Conservation (phyloP, 2,888 invertebrate species). For the Didymodactylos carnosus region DNA sequence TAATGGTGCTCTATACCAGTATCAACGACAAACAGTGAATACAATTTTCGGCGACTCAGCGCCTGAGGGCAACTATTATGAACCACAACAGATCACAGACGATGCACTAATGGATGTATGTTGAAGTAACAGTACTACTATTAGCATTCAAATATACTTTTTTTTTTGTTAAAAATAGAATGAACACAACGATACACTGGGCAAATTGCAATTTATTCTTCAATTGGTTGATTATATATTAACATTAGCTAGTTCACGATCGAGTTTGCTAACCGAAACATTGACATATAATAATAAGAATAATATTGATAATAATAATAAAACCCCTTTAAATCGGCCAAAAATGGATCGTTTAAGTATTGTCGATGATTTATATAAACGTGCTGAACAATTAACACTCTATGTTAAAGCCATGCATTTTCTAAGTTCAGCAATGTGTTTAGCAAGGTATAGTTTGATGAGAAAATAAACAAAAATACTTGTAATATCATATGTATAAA, state of each 20-base stretch:
- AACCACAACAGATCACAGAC: neutral
- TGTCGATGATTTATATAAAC: constrained; percentile 23
- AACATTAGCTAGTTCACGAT: constrained; percentile 43
- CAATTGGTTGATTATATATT: constrained; percentile 81
- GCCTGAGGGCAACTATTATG: neutral
- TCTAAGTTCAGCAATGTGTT: constrained; percentile 63
- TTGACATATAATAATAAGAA: neutral
- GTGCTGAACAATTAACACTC: constrained; percentile 61
- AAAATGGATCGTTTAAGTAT: constrained; percentile 12
- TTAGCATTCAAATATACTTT: neutral
- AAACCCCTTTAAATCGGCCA: neutral
- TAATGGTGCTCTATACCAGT: no score
- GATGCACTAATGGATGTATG: constrained; percentile 7
- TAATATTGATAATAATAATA: neutral
- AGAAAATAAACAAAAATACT: neutral
- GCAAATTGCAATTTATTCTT: constrained; percentile 84
- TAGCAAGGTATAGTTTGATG: neutral
- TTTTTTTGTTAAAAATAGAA: constrained; percentile 40
- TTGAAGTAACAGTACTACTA: neutral
- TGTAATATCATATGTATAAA: no score
- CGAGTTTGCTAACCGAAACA: constrained; percentile 33
- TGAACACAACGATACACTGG: constrained; percentile 85
- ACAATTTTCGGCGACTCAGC: neutral
- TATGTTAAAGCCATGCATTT: constrained; percentile 74
- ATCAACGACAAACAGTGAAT: neutral